phyloP scores from a whole-genome alignment of 2,797 vertebrate species.

The Oophaga sylvatica region DNA sequence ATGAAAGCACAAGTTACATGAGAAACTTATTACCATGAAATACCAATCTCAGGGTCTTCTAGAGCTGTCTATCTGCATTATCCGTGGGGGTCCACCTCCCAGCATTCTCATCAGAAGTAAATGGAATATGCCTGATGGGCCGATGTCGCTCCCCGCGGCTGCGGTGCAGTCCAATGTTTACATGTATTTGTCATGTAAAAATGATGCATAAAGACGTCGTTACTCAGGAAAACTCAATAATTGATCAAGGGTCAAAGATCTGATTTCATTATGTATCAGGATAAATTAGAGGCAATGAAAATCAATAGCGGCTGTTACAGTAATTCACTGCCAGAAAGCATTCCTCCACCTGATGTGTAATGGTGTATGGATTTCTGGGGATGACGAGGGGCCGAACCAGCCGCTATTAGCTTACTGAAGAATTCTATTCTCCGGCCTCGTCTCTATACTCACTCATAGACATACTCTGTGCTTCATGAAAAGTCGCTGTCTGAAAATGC shows the following conservation, averaged over 20 bases:
- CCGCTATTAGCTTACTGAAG: conserved; percentile 27
- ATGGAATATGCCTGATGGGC: neutral
- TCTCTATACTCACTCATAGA: conserved; percentile 39
- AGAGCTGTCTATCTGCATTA: too few species aligned
- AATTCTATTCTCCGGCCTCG: conserved; percentile 1
- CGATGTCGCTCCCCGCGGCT: neutral
- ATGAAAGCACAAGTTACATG: too few species aligned
- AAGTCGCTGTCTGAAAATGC: neutral
- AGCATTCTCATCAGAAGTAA: too few species aligned
- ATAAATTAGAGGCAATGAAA: conserved; percentile 42
- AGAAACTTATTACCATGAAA: neutral
- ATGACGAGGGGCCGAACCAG: conserved; percentile 21
- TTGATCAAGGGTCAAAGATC: conserved; percentile 47
- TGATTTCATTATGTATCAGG: conserved; percentile 52
- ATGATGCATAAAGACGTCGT: conserved; percentile 34
- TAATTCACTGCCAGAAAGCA: conserved; percentile 45
- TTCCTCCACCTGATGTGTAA: conserved; percentile 46
- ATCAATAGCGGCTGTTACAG: conserved; percentile 49
- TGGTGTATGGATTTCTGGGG: conserved; percentile 50
- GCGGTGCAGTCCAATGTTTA: neutral
- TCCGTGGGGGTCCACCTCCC: too few species aligned
- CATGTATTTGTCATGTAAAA: conserved; percentile 39
- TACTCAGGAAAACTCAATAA: conserved; percentile 39
- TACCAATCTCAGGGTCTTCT: neutral
- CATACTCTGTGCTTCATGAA: conserved; percentile 11